These are phyloP conservation scores for Thelaira solivaga DNA, from an alignment of 2,888 invertebrate species.

Conservation along the genomic window DNA sequence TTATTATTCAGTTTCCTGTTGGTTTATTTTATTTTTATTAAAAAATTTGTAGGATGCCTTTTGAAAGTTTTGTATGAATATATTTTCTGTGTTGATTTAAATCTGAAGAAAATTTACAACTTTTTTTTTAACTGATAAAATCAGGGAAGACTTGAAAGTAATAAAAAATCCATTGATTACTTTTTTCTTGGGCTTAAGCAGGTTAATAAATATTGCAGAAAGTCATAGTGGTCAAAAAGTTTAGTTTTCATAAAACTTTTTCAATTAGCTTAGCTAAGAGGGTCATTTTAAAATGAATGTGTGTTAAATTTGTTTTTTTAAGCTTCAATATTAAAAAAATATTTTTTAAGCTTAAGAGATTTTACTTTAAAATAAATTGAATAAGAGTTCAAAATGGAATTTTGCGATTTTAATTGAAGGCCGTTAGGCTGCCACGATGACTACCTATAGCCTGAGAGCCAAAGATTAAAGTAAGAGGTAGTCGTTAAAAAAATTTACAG, in stretches of 20 bases:
- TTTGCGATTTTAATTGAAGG: too few relatives aligned
- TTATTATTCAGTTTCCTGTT: background rate
- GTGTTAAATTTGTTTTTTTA: too few relatives aligned
- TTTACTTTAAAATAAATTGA: too few relatives aligned
- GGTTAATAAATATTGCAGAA: background rate
- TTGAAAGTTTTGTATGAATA: background rate
- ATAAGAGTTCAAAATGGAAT: too few relatives aligned
- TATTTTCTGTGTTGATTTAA: background rate
- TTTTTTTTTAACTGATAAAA: background rate
- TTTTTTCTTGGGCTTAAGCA: too few relatives aligned
- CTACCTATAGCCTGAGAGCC: too few relatives aligned
- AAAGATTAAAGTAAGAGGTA: too few relatives aligned
- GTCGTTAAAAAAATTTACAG: too few relatives aligned
- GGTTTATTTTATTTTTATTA: background rate
- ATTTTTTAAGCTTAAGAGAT: too few relatives aligned
- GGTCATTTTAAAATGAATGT: too few relatives aligned
- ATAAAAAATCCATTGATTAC: constrained; percentile 6
- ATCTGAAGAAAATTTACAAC: background rate
- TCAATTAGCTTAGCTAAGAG: background rate
- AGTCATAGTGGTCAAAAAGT: constrained; percentile 10
- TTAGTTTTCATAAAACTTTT: constrained; percentile 1
- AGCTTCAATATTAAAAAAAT: too few relatives aligned
- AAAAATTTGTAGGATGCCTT: background rate
- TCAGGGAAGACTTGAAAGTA: background rate
- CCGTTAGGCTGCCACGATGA: too few relatives aligned